Percentiles rank a stretch among this genome's conserved stretches.
Conservation (phyloP, 2,888 invertebrate genomes). For the Chrysolina haemoptera region DNA sequence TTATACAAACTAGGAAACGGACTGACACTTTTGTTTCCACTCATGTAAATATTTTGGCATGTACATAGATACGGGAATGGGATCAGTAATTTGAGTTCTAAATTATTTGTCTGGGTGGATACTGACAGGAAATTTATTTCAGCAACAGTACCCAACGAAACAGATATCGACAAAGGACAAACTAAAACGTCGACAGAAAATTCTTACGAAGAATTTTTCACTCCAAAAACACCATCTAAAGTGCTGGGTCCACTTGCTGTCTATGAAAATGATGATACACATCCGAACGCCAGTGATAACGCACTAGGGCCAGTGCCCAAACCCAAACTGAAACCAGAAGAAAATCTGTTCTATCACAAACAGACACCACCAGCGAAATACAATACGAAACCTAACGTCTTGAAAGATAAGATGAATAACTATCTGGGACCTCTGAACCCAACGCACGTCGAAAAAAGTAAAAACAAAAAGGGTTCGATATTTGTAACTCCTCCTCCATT, state of each 20-base stretch:
- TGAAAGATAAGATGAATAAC: constrained; percentile 55
- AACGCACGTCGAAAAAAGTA: constrained; percentile 50
- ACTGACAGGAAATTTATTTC: constrained; percentile 58
- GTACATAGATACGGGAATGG: constrained; percentile 29
- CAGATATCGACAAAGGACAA: constrained; percentile 53
- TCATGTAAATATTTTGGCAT: constrained; percentile 51
- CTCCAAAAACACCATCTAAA: constrained; percentile 63
- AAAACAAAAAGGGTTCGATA: constrained; percentile 49
- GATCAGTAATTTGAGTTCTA: constrained; percentile 29
- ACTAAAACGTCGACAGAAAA: constrained; percentile 53
- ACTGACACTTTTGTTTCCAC: constrained; percentile 45
- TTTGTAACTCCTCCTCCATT: constrained; percentile 57
- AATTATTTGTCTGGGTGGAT: constrained; percentile 42
- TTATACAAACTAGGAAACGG: constrained; percentile 39
- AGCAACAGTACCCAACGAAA: constrained; percentile 55
- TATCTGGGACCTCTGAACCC: constrained; percentile 70
- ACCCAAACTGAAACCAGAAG: constrained; percentile 50
- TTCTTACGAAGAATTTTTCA: constrained; percentile 46
- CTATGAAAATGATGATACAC: constrained; percentile 61
- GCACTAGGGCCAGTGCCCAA: constrained; percentile 38
- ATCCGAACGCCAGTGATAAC: constrained; percentile 41
- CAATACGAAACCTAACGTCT: constrained; percentile 31
- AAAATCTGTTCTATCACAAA: constrained; percentile 60
- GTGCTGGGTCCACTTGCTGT: constrained; percentile 65
- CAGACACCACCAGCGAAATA: constrained; percentile 21